Evolutionary conservation across 2,797 vertebrate genomes (phyloP).

Genomic region (Adrianichthys oophorus): DNA sequence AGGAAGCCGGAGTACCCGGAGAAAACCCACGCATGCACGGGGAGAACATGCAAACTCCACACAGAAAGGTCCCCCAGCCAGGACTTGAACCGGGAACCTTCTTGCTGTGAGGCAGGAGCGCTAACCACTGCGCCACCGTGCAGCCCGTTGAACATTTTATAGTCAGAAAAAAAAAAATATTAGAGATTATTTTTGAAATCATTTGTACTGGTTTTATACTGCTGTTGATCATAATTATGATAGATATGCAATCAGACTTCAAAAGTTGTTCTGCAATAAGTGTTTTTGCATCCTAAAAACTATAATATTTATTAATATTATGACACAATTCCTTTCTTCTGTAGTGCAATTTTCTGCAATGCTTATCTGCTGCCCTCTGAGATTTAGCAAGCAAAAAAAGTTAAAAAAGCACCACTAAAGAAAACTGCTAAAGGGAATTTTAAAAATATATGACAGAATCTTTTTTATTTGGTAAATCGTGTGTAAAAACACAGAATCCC

Average conservation of each 20-base stretch:
- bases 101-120: no score
- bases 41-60: no score
- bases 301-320: conserved; percentile 25
- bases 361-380: conserved; percentile 39
- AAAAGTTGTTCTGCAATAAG: conserved; percentile 10
- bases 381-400: conserved; percentile 38
- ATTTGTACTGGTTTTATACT: not conserved
- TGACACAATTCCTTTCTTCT: conserved; percentile 30
- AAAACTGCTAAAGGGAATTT: conserved; percentile 44
- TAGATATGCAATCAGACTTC: not conserved
- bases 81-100: no score
- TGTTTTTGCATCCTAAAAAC: conserved; percentile 10
- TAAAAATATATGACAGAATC: conserved; percentile 39
- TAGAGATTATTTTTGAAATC: no score
- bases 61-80: no score
- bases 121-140: no score
- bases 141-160: no score
- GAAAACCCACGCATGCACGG: no score
- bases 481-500: conserved; percentile 50
- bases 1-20: no score
- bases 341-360: conserved; percentile 39
- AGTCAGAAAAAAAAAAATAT: no score
- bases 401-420: conserved; percentile 56
- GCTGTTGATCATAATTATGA: not conserved
- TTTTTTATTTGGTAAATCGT: conserved; percentile 52